These are phyloP conservation scores for Platyura marginata DNA, from an alignment of 1,140 invertebrate genomes.

Conservation along the genomic window DNA sequence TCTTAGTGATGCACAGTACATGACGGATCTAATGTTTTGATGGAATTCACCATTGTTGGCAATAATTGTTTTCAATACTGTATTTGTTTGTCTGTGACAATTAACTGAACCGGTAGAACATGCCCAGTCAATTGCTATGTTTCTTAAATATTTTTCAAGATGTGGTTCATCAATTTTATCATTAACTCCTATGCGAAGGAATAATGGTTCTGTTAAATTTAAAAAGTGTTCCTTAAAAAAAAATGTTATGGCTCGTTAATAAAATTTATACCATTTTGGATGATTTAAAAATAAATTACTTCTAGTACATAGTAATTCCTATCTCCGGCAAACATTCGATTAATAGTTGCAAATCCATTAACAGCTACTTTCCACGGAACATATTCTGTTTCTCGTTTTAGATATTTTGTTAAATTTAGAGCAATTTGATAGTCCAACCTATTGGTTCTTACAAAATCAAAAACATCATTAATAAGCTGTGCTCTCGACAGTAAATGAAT, in stretches of 20 bases:
- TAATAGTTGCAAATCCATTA: slow-evolving; percentile 44
- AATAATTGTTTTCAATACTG: background rate
- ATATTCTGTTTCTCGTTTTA: slow-evolving; percentile 52
- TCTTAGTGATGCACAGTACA: slow-evolving; percentile 70
- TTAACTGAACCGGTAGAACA: slow-evolving; percentile 44
- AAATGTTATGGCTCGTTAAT: slow-evolving; percentile 47
- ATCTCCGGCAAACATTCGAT: slow-evolving; percentile 51
- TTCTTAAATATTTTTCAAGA: slow-evolving; percentile 53
- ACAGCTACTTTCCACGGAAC: slow-evolving; percentile 64
- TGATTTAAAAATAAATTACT: no score
- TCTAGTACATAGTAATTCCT: no score
- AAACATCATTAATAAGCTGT: slow-evolving; percentile 72
- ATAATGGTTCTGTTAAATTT: background rate
- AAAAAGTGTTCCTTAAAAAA: background rate
- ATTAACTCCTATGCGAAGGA: slow-evolving; percentile 18
- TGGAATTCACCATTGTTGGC: slow-evolving; percentile 45
- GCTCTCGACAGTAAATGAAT: slow-evolving; percentile 29
- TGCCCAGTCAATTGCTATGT: slow-evolving; percentile 40
- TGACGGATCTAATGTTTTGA: slow-evolving; percentile 55
- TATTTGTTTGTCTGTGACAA: background rate
- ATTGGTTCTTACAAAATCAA: slow-evolving; percentile 59
- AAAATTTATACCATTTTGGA: no score
- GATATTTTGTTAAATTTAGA: slow-evolving; percentile 53
- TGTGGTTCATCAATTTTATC: slow-evolving; percentile 34
- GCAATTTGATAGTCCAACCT: slow-evolving; percentile 44